Evolutionary conservation across 2,797 vertebrate genomes (phyloP).

Genomic region (Mus minutoides): DNA sequence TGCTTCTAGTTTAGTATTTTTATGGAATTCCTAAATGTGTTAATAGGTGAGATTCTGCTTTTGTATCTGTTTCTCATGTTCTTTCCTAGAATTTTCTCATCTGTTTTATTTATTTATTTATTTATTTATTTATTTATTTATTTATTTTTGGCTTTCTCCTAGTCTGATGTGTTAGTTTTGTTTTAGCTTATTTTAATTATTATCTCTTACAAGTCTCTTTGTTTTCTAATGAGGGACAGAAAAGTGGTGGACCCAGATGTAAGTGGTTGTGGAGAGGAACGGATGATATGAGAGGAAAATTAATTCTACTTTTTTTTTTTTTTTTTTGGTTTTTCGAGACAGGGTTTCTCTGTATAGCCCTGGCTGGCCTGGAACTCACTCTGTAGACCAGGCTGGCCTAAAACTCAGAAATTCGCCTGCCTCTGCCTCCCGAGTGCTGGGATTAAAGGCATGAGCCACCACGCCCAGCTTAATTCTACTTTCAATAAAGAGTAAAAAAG

Average conservation of each 20-base stretch:
- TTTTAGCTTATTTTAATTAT: not conserved
- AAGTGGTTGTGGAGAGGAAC: not conserved
- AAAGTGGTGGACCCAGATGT: not conserved
- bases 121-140: too few species aligned
- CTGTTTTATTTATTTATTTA: accelerated
- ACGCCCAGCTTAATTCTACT: too few species aligned
- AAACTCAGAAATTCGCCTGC: too few species aligned
- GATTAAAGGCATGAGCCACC: too few species aligned
- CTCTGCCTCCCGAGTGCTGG: too few species aligned
- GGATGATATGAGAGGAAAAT: not conserved
- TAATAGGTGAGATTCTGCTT: not conserved
- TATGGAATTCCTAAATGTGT: not conserved
- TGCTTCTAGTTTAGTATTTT: not conserved
- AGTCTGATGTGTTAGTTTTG: not conserved
- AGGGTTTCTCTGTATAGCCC: too few species aligned
- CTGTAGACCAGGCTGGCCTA: too few species aligned
- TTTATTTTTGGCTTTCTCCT: not conserved
- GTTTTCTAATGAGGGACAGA: not conserved
- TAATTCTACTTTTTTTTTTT: not conserved
- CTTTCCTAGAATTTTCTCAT: not conserved
- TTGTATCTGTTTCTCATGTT: not conserved
- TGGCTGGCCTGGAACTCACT: too few species aligned
- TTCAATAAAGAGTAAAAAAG: not conserved
- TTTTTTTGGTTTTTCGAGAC: too few species aligned
- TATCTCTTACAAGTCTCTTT: not conserved